phyloP scores from a whole-genome alignment of 1,140 invertebrate genomes.

The Drosophila tsacasi region DNA sequence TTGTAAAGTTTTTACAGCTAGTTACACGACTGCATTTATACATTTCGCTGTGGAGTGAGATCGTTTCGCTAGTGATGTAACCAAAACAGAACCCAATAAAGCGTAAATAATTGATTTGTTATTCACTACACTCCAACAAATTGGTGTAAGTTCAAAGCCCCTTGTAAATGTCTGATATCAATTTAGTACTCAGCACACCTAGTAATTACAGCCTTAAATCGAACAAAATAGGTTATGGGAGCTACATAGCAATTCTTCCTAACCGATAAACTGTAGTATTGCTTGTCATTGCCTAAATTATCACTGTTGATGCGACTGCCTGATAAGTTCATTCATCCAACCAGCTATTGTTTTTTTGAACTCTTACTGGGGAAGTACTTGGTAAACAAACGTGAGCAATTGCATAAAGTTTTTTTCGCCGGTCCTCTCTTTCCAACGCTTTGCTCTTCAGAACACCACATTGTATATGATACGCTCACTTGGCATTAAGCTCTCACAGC shows the following conservation, averaged over 20 bases:
- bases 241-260: not conserved
- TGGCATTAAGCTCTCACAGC: slow-evolving; percentile 64
- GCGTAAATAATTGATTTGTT: slow-evolving; percentile 1
- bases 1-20: not conserved
- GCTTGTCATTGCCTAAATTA: slow-evolving; percentile 4
- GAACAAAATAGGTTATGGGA: not conserved
- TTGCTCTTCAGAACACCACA: not conserved
- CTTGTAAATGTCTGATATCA: not conserved
- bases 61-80: not conserved
- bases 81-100: not conserved
- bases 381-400: slow-evolving; percentile 34
- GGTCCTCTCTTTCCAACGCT: slow-evolving; percentile 1
- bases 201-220: not conserved
- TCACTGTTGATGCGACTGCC: slow-evolving; percentile 28
- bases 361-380: slow-evolving; percentile 18
- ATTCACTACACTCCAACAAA: not conserved
- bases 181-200: not conserved
- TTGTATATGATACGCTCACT: slow-evolving; percentile 42
- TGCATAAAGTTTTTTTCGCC: slow-evolving; percentile 28
- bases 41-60: not conserved
- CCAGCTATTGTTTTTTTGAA: slow-evolving; percentile 1
- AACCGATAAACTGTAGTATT: not conserved
- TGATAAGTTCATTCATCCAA: slow-evolving; percentile 40
- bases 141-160: not conserved
- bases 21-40: not conserved